Base-by-base conservation (phyloP, 2,888 invertebrate genomes). In the Hirtodrosophila confusa region DNA sequence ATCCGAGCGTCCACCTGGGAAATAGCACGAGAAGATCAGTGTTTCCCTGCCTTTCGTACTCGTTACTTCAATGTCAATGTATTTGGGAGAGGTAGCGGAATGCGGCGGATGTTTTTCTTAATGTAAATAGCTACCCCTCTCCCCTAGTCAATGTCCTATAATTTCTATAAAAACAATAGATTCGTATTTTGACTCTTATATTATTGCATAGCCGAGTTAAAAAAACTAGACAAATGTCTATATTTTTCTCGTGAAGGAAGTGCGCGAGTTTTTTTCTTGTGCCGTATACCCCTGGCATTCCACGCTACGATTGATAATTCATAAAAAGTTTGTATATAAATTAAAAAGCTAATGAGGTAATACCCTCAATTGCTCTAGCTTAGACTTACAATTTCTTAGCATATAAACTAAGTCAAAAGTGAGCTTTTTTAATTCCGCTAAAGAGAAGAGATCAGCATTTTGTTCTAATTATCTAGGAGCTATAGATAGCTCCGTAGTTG, bases 221-320 rank as follows among this genome's bases (percentile, higher is more conserved):
- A 5, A 24, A 17, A n/a, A 41, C 23, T 3, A 41, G n/a, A 24
- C 41, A 41, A 9, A 41, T 41, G n/a, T 41, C 41, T 24, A n/a
- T 24, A 27, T 41, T 24, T 41, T 27, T 27, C 3, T 5, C 24
- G 3, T n/a, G 10, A 41, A 40, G 41, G 10, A 41, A 41, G 17
- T 41, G 10, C 24, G 5, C 24, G 2, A 41, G 24, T 24, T 41
- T 24, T 10, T 24, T 41, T 41, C 24, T 41, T 24, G 24, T 41
- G 24, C 10, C 24, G 17, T 10, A 24, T 41, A 24, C 24, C 41
- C 24, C 41, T 41, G 41, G 41, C 23, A 41, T 41, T 41, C 24
- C 23, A 24, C 10, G n/a, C 23, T 24, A 24, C 24, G 5, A 41
- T 41, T 24, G 24, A 41, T 6, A 41, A 5, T 10, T 41, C 4